Conservation (phyloP, 2,888 invertebrate species). For the Cacoxenus indagator region DNA sequence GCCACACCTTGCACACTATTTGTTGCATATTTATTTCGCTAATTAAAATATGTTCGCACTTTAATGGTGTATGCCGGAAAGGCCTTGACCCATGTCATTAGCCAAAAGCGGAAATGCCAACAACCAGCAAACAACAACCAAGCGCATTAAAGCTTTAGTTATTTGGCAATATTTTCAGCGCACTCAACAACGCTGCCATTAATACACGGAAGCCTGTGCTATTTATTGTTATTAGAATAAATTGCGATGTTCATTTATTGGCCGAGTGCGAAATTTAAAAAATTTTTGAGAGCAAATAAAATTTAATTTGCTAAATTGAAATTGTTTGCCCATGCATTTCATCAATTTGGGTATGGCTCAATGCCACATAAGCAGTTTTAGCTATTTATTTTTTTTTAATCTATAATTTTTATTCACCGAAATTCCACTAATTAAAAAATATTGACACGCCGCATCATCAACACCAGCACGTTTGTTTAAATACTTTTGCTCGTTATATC, state of each 20-base stretch:
- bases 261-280: not conserved
- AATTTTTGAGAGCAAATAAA: not conserved
- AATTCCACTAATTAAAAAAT: too few species aligned
- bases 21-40: constrained; percentile 58
- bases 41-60: constrained; percentile 63
- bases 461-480: too few species aligned
- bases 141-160: too few species aligned
- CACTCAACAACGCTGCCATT: too few species aligned
- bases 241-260: not conserved
- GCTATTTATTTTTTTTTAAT: too few species aligned
- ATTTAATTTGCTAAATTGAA: not conserved
- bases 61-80: constrained; percentile 45
- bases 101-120: not conserved
- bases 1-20: not conserved
- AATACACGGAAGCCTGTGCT: not conserved
- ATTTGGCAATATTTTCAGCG: too few species aligned
- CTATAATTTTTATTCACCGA: too few species aligned
- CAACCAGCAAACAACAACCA: too few species aligned
- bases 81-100: not conserved
- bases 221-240: not conserved
- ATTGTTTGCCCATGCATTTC: not conserved
- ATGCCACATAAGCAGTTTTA: too few species aligned
- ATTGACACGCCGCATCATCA: too few species aligned
- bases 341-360: not conserved
- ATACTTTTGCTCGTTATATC: too few species aligned